Evolutionary conservation across 2,888 invertebrate genomes (phyloP), one percentile per base, ranked within the genome.

Genomic region (Gryllus longicercus): DNA sequence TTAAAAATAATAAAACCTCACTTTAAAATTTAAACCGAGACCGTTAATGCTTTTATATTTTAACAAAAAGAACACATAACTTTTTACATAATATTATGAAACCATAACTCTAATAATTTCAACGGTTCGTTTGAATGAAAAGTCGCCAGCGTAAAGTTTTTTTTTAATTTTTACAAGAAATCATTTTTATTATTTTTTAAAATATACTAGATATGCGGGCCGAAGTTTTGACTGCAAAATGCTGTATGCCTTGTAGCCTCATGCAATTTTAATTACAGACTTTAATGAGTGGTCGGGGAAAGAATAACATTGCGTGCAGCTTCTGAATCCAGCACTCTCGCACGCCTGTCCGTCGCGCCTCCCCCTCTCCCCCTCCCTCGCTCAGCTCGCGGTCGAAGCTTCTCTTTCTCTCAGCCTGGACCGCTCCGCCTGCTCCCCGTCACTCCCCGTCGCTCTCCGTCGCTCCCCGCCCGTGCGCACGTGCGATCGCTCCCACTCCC

Each of bases 191-290:
- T 63, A 63, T 63, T 63, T 63, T 63, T 63, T 63, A 38, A 76
- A 76, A 76, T 38, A 10, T 38, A 76, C 16, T 23, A 76, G 76
- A 76, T 76, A 38, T 76, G 76, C 76, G 76, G 49, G 76, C 18
- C 76, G 21, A 23, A 63, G 63, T 63, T 63, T 63, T 63, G 63
- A 63, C 63, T 63, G 63, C 63, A 63, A 63, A 63, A 63, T 63
- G 63, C 63, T 63, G 76, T 21, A 38, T n/a, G 78, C 25, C 78
- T 50, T 23, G 23, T 51, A 49, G 25, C 38, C 74, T 81, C 80
- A 82, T 82, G 81, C 79, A 79, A 82, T 82, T 81, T 81, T 81
- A 82, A 82, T 82, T 82, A 80, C 75, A 78, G 79, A 80, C 76
- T 82, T 81, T 81, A 82, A 82, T 81, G 82, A 82, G 82, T 79